phyloP scores from a whole-genome alignment of 2,888 invertebrate species.

The Apamea sordens region DNA sequence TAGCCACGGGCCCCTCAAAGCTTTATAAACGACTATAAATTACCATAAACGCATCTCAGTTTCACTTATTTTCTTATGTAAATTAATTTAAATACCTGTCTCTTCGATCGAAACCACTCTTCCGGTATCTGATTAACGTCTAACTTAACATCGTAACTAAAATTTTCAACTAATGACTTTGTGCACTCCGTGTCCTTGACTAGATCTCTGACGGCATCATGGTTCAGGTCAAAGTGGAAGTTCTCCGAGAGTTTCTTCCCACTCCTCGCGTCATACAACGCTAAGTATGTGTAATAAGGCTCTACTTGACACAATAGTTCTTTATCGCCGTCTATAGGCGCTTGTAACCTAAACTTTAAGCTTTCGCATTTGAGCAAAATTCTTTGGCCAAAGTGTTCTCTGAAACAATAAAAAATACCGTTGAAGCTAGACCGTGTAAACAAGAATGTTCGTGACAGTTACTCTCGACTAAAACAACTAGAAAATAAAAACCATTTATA shows the following conservation, averaged over 20 bases:
- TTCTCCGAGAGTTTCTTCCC: slow-evolving; percentile 97
- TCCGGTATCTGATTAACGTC: slow-evolving; percentile 93
- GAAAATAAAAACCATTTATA: slow-evolving; percentile 39
- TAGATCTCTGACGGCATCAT: slow-evolving; percentile 92
- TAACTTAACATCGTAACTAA: slow-evolving; percentile 90
- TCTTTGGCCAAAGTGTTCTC: slow-evolving; percentile 96
- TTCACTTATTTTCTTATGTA: slow-evolving; percentile 42
- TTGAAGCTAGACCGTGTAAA: slow-evolving; percentile 16
- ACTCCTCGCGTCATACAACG: slow-evolving; percentile 96
- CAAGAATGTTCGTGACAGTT: slow-evolving; percentile 39
- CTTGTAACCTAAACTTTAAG: slow-evolving; percentile 95
- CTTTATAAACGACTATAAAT: slow-evolving; percentile 2
- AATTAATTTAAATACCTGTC: slow-evolving; percentile 85
- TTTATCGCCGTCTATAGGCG: slow-evolving; percentile 93
- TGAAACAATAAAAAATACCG: slow-evolving; percentile 76
- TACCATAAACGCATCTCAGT: slow-evolving; percentile 22
- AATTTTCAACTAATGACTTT: slow-evolving; percentile 88
- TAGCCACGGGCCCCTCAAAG: too few species aligned
- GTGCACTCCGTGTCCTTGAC: slow-evolving; percentile 87
- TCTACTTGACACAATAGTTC: slow-evolving; percentile 96
- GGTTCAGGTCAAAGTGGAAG: slow-evolving; percentile 97
- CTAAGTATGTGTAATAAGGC: slow-evolving; percentile 97
- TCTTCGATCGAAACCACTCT: slow-evolving; percentile 93
- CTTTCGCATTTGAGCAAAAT: slow-evolving; percentile 95
- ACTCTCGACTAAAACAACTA: neutral